Conservation (phyloP, 1,140 invertebrate species). For the Dendrolimus kikuchii region DNA sequence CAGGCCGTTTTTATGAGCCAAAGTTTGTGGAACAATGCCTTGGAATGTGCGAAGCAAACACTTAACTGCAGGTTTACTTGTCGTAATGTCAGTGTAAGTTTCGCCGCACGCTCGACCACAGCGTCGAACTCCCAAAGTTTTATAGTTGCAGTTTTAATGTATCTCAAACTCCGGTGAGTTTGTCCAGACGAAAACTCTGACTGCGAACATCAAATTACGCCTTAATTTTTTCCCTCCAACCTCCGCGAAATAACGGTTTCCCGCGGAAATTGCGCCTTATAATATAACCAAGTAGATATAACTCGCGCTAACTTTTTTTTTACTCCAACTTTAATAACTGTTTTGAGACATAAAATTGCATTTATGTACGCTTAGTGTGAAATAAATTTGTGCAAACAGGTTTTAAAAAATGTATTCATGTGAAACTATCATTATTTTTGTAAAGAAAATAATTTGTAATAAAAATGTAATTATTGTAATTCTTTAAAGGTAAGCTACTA, state of each 20-base stretch:
- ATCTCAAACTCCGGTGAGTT: slow-evolving; percentile 27
- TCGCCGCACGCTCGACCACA: slow-evolving; percentile 31
- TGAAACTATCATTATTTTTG: too few relatives aligned
- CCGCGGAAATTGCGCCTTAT: slow-evolving; percentile 9
- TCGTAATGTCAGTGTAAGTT: slow-evolving; percentile 49
- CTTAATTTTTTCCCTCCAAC: slow-evolving; percentile 9
- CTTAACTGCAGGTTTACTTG: slow-evolving; percentile 57
- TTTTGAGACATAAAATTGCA: too few relatives aligned
- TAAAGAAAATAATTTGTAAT: too few relatives aligned
- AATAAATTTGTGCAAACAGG: too few relatives aligned
- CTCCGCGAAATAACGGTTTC: slow-evolving; percentile 11
- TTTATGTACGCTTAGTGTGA: too few relatives aligned
- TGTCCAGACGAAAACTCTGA: not conserved
- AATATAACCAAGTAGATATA: not conserved
- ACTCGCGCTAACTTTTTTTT: too few relatives aligned
- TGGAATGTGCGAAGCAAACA: slow-evolving; percentile 62
- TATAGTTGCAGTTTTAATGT: slow-evolving; percentile 55
- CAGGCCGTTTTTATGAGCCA: slow-evolving; percentile 52
- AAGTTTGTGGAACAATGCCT: slow-evolving; percentile 43
- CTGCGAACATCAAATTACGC: slow-evolving; percentile 12
- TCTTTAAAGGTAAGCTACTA: too few relatives aligned
- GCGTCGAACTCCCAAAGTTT: slow-evolving; percentile 36
- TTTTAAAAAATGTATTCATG: too few relatives aligned
- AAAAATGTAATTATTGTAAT: too few relatives aligned
- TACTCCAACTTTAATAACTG: slow-evolving; percentile 5